A percentile compares a stretch with the other conserved stretches of the same genome.
phyloP scores from a whole-genome alignment of 2,113 vertebrate species.

The Drymodes brunneopygia region DNA sequence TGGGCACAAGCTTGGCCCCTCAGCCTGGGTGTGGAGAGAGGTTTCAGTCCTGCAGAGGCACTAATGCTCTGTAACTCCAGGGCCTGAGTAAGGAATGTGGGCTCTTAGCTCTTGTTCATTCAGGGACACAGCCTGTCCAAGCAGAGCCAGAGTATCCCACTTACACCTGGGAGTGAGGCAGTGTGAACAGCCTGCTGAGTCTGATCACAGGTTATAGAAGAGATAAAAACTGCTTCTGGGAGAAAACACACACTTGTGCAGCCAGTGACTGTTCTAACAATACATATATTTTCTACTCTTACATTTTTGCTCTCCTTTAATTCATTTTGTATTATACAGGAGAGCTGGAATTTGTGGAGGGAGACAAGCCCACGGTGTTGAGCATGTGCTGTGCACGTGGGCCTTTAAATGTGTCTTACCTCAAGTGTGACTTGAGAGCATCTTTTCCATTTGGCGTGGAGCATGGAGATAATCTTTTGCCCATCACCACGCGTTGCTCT shows the following conservation, averaged over 20 bases:
- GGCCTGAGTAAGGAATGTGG: neutral
- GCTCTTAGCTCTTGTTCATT: neutral
- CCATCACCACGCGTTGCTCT: neutral
- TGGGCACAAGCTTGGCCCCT: neutral
- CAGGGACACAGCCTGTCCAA: neutral
- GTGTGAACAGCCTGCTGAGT: neutral
- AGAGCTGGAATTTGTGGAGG: neutral
- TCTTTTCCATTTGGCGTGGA: neutral
- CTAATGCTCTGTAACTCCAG: accelerated
- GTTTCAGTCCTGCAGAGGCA: neutral
- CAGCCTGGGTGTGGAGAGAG: neutral
- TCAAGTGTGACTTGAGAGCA: neutral
- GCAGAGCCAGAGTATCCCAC: neutral
- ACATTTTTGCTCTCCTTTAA: neutral
- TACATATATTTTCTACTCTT: neutral
- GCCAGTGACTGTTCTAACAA: neutral
- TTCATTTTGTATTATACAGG: neutral
- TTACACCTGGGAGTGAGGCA: neutral
- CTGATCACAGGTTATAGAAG: neutral
- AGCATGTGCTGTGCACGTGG: accelerated
- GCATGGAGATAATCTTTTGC: neutral
- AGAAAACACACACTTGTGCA: neutral
- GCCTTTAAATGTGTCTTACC: neutral
- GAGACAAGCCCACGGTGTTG: neutral
- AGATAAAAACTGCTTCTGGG: neutral